These are phyloP conservation scores for Pseudomyrmex dendroicus DNA, from an alignment of 1,140 invertebrate species.

Conservation along the genomic window DNA sequence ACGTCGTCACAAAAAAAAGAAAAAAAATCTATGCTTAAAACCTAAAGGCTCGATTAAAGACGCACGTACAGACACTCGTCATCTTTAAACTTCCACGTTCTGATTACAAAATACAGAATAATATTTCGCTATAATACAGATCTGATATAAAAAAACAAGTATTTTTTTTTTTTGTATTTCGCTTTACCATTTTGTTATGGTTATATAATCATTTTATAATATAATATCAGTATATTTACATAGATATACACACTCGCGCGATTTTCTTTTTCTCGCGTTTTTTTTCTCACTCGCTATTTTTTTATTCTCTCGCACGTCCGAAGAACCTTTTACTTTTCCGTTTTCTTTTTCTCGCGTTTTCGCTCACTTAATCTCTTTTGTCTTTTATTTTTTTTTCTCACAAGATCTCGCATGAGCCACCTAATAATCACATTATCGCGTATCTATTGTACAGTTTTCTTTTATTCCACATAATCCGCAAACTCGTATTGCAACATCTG, in stretches of 20 bases:
- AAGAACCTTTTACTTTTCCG: slow-evolving; percentile 62
- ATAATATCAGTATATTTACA: slow-evolving; percentile 83
- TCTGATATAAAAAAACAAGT: slow-evolving; percentile 85
- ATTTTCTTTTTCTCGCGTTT: slow-evolving; percentile 51
- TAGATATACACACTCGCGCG: slow-evolving; percentile 76
- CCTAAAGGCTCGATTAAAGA: slow-evolving; percentile 69
- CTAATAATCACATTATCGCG: slow-evolving; percentile 81
- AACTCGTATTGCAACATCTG: slow-evolving; percentile 74
- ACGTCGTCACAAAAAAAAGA: slow-evolving; percentile 54
- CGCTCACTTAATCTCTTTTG: slow-evolving; percentile 37
- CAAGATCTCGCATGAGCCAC: slow-evolving; percentile 61
- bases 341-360: slow-evolving; percentile 67
- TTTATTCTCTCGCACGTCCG: slow-evolving; percentile 66
- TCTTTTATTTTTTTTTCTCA: slow-evolving; percentile 13
- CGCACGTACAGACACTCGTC: slow-evolving; percentile 72
- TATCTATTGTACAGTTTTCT: slow-evolving; percentile 82
- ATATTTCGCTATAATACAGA: slow-evolving; percentile 84
- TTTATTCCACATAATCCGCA: slow-evolving; percentile 76
- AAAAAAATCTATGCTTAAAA: slow-evolving; percentile 60
- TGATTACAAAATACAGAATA: slow-evolving; percentile 85
- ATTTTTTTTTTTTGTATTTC: slow-evolving; percentile 82
- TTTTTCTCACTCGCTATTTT: slow-evolving; percentile 41
- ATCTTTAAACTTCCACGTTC: slow-evolving; percentile 77
- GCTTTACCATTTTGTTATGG: slow-evolving; percentile 78
- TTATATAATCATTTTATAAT: slow-evolving; percentile 81